Evolutionary conservation across 2,888 invertebrate genomes (phyloP).

Genomic region (Tipula confusa): DNA sequence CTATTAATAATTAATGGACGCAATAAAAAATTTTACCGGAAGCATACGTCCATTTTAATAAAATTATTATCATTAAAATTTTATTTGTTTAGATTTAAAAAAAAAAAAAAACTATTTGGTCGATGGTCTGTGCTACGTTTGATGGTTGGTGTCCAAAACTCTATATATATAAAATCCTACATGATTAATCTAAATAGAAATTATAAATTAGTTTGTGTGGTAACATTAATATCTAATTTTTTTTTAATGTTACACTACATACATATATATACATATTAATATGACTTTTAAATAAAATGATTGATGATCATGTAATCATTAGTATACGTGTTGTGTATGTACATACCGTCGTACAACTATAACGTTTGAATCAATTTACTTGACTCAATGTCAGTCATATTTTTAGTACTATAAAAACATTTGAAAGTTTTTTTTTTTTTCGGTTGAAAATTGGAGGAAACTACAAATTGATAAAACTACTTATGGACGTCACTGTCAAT

Average conservation of each 20-base stretch:
- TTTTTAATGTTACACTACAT: neutral
- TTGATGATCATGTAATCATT: neutral
- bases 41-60: slow-evolving; percentile 25
- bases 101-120: neutral
- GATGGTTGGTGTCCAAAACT: neutral
- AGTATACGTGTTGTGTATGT: neutral
- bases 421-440: neutral
- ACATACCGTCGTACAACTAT: neutral
- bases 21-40: neutral
- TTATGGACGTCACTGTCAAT: neutral
- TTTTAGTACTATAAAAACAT: no score
- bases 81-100: neutral
- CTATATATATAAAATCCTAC: neutral
- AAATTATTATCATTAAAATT: slow-evolving; percentile 12
- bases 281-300: neutral
- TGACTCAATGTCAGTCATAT: neutral
- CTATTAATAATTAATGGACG: neutral
- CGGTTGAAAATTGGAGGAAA: neutral
- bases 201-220: neutral
- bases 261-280: neutral
- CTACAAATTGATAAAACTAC: neutral
- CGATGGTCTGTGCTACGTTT: neutral
- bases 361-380: neutral
- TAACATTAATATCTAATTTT: neutral
- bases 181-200: slow-evolving; percentile 20